Evolutionary conservation across 2,113 vertebrate genomes (phyloP), one percentile per base, ranked within the genome.

Genomic region (Heterocephalus glaber): DNA sequence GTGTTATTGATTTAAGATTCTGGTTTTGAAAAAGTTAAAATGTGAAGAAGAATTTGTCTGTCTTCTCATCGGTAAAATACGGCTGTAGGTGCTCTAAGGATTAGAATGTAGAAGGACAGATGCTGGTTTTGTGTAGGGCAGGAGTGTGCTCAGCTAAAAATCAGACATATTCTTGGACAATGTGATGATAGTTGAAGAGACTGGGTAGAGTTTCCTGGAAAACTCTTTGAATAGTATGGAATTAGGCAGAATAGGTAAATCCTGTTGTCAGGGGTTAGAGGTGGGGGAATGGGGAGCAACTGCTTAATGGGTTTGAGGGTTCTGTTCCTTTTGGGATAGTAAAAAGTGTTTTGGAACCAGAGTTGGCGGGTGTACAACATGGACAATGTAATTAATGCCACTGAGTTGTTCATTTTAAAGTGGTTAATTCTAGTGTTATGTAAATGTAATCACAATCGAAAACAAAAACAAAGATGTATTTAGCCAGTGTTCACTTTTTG

Each of bases 101-200:
- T 58, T 47, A 49, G 44, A 72, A 30, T 70, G 19, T 54, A 81
- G 74, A 87, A 47, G 20, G 16, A 84, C 38, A 52, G 54, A 74
- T 9, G 38, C 66, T 65, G 94, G 56, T 77, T 74, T 49, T 80
- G 49, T 47, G 8, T n/a, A 89, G 2, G 26, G 80, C 14, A 63
- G 54, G 33, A 54, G 24, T 60, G 24, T 61, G 84, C 35, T 49
- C 66, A 79, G 60, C 3, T 19, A 47, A 60, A 82, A 44, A 13
- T 44, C 76, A 61, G 41, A 92, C 54, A 89, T 70, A 68, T 70
- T 94, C 88, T 84, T 63, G 74, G 74, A 38, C 92, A 82, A 56
- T 72, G 72, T 94, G 82, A 47, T 28, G 3, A 83, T 35, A 86
- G 70, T 35, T 26, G 49, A 95, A 79, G 52, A 86, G 63, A 13